Percentiles rank a stretch among this genome's conserved stretches.
Evolutionary conservation across 2,113 vertebrate species (phyloP).

Genomic region (Crotalus viridis): DNA sequence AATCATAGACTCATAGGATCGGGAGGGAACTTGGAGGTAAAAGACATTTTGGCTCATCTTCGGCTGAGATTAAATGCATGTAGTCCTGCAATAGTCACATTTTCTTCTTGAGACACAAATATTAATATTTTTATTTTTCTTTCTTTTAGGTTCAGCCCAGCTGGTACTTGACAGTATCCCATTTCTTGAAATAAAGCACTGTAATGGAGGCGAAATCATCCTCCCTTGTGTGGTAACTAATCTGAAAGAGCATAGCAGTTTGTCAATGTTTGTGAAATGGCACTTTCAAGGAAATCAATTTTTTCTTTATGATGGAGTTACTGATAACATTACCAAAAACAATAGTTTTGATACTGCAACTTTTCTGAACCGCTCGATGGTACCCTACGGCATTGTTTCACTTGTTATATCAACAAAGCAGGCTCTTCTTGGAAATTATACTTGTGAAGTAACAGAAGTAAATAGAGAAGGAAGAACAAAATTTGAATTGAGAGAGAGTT

Average conservation of each 20-base stretch:
- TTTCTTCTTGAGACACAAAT: background rate
- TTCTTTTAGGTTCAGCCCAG: constrained; percentile 71
- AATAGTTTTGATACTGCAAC: background rate
- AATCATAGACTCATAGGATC: background rate
- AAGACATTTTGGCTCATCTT: background rate
- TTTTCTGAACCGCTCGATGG: background rate
- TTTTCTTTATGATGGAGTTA: constrained; percentile 56
- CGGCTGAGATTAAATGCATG: background rate
- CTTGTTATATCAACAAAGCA: constrained; percentile 43
- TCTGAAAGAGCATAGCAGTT: background rate
- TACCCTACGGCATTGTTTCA: constrained; percentile 63
- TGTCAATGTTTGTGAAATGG: constrained; percentile 62
- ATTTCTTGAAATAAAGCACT: constrained; percentile 47
- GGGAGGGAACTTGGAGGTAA: background rate
- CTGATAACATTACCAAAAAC: rapidly evolving
- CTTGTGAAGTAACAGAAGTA: constrained; percentile 69
- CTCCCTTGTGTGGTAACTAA: constrained; percentile 69
- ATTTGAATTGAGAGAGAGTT: constrained; percentile 51
- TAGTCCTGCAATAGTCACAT: background rate
- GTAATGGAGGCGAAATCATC: constrained; percentile 54
- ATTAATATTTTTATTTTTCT: constrained; percentile 24
- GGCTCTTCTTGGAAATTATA: constrained; percentile 68
- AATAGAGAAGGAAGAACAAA: constrained; percentile 63
- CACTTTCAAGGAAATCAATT: constrained; percentile 36
- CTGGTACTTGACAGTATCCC: constrained; percentile 33